Evolutionary conservation across 2,797 vertebrate genomes (phyloP).

Genomic region (Melopsittacus undulatus): DNA sequence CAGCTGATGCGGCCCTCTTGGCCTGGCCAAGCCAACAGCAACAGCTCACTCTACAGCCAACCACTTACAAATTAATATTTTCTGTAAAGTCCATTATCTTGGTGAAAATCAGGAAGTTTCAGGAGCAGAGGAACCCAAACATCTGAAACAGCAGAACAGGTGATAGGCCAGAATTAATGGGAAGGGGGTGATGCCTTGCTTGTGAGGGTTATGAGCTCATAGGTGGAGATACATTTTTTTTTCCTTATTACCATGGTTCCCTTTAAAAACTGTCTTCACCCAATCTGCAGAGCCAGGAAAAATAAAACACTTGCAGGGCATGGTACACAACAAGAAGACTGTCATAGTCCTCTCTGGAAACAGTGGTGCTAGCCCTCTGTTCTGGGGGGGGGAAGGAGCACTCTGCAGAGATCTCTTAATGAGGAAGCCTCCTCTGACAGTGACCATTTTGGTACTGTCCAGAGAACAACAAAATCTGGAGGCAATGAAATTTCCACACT

Average conservation of each 20-base stretch:
- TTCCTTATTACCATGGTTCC: not conserved
- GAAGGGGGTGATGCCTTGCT: not conserved
- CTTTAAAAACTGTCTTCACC: not conserved
- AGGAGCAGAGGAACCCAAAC: not conserved
- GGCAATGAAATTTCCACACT: not conserved
- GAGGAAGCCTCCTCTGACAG: not conserved
- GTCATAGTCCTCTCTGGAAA: not conserved
- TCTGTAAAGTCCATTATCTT: not conserved
- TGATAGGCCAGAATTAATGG: not conserved
- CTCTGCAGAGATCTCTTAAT: not conserved
- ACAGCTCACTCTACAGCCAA: not conserved
- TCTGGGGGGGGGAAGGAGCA: not conserved
- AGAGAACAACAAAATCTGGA: not conserved
- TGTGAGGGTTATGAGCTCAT: not conserved
- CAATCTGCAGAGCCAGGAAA: not conserved
- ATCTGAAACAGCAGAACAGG: not conserved
- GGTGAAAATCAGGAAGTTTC: not conserved
- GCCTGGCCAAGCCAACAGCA: not conserved
- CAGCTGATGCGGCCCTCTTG: not conserved
- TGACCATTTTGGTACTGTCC: not conserved
- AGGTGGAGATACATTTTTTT: not conserved
- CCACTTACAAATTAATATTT: not conserved
- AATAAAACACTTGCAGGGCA: not conserved
- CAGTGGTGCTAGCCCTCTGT: not conserved
- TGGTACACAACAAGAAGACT: not conserved